Evolutionary conservation across 1,140 invertebrate genomes (phyloP).

Genomic region (Trichomalopsis sarcophagae): DNA sequence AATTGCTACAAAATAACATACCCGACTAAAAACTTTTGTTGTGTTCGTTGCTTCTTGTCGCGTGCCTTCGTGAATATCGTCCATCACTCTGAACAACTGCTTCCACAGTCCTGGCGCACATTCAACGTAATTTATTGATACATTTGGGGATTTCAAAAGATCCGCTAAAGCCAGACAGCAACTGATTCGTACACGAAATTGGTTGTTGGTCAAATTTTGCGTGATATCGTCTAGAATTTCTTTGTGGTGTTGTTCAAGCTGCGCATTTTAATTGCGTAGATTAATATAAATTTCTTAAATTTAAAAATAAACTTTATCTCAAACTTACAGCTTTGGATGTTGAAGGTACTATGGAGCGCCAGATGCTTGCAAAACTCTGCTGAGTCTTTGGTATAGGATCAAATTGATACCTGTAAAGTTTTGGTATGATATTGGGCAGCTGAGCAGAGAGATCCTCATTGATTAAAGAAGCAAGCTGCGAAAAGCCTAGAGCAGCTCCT

Average conservation of each 20-base stretch:
- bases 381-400: conserved; percentile 94
- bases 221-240: conserved; percentile 90
- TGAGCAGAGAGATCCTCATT: conserved; percentile 88
- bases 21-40: conserved; percentile 86
- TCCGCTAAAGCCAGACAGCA: conserved; percentile 91
- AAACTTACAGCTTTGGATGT: conserved; percentile 86
- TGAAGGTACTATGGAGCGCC: conserved; percentile 91
- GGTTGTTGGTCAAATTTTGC: conserved; percentile 86
- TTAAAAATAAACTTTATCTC: conserved; percentile 12
- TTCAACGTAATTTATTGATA: conserved; percentile 65
- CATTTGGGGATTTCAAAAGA: conserved; percentile 79
- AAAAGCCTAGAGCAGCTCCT: conserved; percentile 94
- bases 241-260: conserved; percentile 91
- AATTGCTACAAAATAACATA: conserved; percentile 66
- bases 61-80: conserved; percentile 94
- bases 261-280: conserved; percentile 11
- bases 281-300: not conserved
- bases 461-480: conserved; percentile 87
- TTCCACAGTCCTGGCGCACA: conserved; percentile 82
- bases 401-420: conserved; percentile 91
- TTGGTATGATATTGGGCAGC: conserved; percentile 90
- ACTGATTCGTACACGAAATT: conserved; percentile 93
- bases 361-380: conserved; percentile 93
- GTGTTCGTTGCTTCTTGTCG: conserved; percentile 86
- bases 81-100: conserved; percentile 91